These are phyloP conservation scores for Meta bourneti DNA, from an alignment of 2,888 invertebrate genomes.

Conservation along the genomic window DNA sequence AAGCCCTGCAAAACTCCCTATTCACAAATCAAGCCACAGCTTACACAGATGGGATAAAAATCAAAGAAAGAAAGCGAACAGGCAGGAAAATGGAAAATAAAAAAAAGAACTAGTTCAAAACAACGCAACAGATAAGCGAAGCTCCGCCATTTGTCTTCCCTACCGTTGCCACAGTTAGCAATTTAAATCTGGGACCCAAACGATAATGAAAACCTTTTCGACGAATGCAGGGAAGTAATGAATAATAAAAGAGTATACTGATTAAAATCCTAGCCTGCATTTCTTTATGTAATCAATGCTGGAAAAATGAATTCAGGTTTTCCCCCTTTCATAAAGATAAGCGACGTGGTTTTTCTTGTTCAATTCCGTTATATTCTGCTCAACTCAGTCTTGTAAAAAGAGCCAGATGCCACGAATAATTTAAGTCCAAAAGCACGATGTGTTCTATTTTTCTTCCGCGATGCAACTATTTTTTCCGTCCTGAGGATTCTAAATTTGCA, in stretches of 20 bases:
- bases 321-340: slow-evolving; percentile 28
- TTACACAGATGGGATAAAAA: neutral
- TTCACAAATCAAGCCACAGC: neutral
- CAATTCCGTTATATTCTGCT: slow-evolving; percentile 1
- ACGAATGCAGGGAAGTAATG: slow-evolving; percentile 57
- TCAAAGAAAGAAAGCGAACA: neutral
- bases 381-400: slow-evolving; percentile 53
- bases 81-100: neutral
- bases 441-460: slow-evolving; percentile 35
- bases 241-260: slow-evolving; percentile 62
- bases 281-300: slow-evolving; percentile 66
- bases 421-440: slow-evolving; percentile 20
- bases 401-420: slow-evolving; percentile 60
- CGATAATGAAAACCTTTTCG: slow-evolving; percentile 69
- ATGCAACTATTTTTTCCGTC: neutral
- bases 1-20: neutral
- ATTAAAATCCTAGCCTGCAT: slow-evolving; percentile 47
- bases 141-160: slow-evolving; percentile 48
- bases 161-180: slow-evolving; percentile 46
- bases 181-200: slow-evolving; percentile 43
- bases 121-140: slow-evolving; percentile 55
- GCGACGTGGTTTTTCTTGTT: slow-evolving; percentile 31
- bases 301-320: slow-evolving; percentile 42
- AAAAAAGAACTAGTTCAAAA: neutral
- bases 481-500: slow-evolving; percentile 46